Percentiles rank a stretch among this genome's conserved stretches.
These are phyloP conservation scores for Lepisosteus oculatus DNA, from an alignment of 2,113 vertebrate genomes.

Conservation along the genomic window DNA sequence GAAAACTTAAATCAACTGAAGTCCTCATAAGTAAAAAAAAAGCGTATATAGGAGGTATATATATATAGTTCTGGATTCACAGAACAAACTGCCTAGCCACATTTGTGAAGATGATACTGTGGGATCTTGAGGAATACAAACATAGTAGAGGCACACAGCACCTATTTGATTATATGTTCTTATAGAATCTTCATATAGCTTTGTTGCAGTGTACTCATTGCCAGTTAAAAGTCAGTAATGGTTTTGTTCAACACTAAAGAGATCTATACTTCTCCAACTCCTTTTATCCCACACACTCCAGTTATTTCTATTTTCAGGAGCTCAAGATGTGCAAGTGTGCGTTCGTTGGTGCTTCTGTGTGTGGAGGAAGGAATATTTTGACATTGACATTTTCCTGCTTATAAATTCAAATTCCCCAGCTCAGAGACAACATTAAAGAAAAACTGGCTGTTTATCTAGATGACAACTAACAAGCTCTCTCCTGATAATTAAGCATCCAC, in stretches of 20 bases:
- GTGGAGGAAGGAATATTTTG: slow-evolving; percentile 22
- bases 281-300: background rate
- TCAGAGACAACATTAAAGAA: slow-evolving; percentile 14
- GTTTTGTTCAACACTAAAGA: too few relatives aligned
- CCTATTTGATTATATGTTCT: background rate
- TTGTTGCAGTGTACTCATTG: too few relatives aligned
- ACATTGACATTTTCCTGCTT: slow-evolving; percentile 41
- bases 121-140: too few relatives aligned
- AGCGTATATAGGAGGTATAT: too few relatives aligned
- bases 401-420: slow-evolving; percentile 50
- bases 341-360: slow-evolving; percentile 19
- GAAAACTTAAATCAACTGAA: too few relatives aligned
- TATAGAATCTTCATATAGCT: background rate
- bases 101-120: too few relatives aligned
- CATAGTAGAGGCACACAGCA: too few relatives aligned
- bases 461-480: slow-evolving; percentile 56
- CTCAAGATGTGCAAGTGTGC: slow-evolving; percentile 9
- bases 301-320: slow-evolving; percentile 23
- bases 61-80: too few relatives aligned
- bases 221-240: too few relatives aligned
- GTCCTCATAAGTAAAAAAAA: too few relatives aligned
- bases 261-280: too few relatives aligned
- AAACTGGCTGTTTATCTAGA: slow-evolving; percentile 50
- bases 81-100: too few relatives aligned
- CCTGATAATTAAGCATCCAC: slow-evolving; percentile 55